Base-by-base conservation (phyloP, 2,113 vertebrate genomes). In the Xenus cinereus region DNA sequence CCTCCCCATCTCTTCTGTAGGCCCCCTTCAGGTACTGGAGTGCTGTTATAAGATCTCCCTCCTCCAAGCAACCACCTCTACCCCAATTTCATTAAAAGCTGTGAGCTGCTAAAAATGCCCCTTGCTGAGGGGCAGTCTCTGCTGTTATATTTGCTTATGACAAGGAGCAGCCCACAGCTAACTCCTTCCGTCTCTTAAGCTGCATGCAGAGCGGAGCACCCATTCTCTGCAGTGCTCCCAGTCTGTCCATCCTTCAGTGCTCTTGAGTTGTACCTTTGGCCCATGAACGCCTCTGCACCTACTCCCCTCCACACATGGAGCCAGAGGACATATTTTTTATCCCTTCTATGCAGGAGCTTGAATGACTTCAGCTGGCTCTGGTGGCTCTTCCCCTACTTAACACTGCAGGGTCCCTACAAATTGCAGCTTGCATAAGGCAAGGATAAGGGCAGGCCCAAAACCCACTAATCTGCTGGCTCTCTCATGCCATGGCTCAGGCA, bases 131-230 rank as follows among this genome's bases (percentile, higher is more conserved):
- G n/a, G 3, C 14, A 43, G 23, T 23, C 45, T 64, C 26, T 46
- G n/a, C 53, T 85, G 13, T 30, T 76, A 6, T 4, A 30, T 77
- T 88, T 68, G 30, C 10, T 9, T 50, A n/a, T 6, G 33, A 64
- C 24, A 66, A 80, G 32, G 18, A 60, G 14, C 21, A 76, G 9
- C 3, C 14, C 12, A n/a, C 16, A 60, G 9, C 2, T 67, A 54
- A 63, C 37, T 82, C 30, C 28, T 66, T 35, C 56, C 41, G 19
- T 69, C 35, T 73, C 26, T 15, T 21, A 68, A 60, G 4, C 45
- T 4, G 0, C 21, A 30, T 5, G 27, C 41, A 6, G 20, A 77
- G 9, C 28, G 6, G 2, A 22, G 51, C 5, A 4, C 11, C 37
- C 37, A 10, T 79, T 76, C 14, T 33, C 43, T 3, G 1, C 24